Conservation (phyloP, 2,888 invertebrate species). For the Rosalia funebris region DNA sequence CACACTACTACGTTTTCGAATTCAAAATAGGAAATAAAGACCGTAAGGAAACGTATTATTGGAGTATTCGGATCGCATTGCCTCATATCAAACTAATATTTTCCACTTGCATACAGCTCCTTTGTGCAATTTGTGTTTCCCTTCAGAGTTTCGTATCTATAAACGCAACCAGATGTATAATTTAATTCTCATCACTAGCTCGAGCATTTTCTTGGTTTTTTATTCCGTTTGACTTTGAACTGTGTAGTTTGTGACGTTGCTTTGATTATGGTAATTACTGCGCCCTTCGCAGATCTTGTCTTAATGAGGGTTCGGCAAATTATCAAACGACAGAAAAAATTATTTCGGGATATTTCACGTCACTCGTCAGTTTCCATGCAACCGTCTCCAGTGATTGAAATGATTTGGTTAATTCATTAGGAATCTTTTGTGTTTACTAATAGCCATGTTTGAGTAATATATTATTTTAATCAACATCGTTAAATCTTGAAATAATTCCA, state of each 20-base stretch:
- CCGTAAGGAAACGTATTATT: too few relatives aligned
- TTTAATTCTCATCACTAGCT: conserved; percentile 9
- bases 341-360: not conserved
- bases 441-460: too few relatives aligned
- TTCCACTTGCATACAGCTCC: not conserved
- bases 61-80: too few relatives aligned
- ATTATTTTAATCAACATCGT: too few relatives aligned
- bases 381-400: not conserved
- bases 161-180: not conserved
- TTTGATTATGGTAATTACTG: conserved; percentile 23
- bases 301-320: conserved; percentile 1
- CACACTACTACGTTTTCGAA: too few relatives aligned
- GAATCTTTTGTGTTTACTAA: not conserved
- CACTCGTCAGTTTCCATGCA: not conserved
- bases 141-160: not conserved
- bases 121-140: conserved; percentile 11
- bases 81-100: too few relatives aligned
- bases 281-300: not conserved
- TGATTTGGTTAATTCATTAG: not conserved
- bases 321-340: not conserved
- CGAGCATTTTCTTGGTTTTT: conserved; percentile 10
- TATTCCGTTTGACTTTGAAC: conserved; percentile 10
- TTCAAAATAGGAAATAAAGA: too few relatives aligned
- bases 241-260: conserved; percentile 17
- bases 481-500: too few relatives aligned